These are phyloP conservation scores for Myripristis murdjan DNA, from an alignment of 2,797 vertebrate species.

Conservation along the genomic window DNA sequence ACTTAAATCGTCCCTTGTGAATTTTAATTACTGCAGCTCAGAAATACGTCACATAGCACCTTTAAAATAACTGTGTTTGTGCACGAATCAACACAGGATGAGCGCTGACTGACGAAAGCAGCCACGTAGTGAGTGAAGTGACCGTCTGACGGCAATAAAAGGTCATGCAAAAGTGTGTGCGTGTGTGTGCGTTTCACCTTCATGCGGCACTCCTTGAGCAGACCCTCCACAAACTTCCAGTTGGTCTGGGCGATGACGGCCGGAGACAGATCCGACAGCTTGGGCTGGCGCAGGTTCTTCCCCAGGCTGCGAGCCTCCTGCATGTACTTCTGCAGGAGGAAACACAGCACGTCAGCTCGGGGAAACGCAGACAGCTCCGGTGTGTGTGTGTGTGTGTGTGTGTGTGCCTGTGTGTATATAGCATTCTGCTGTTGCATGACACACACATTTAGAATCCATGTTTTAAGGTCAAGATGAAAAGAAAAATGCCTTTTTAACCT, in stretches of 20 bases:
- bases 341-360: constrained; percentile 13
- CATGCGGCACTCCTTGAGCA: constrained; percentile 95
- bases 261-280: constrained; percentile 94
- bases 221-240: constrained; percentile 95
- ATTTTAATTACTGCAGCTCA: too few species aligned
- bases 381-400: constrained; percentile 4
- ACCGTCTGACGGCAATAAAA: background rate
- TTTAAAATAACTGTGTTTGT: too few species aligned
- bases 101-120: too few species aligned
- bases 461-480: too few species aligned
- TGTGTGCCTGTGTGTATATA: constrained; percentile 9
- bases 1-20: too few species aligned
- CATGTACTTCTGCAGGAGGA: constrained; percentile 90
- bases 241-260: constrained; percentile 97
- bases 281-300: constrained; percentile 93
- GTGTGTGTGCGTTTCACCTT: constrained; percentile 84
- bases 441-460: too few species aligned
- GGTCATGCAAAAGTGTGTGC: too few species aligned
- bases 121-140: too few species aligned
- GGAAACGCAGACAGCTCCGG: background rate
- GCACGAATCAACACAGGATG: too few species aligned
- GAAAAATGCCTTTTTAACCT: too few species aligned
- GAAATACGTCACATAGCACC: too few species aligned
- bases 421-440: background rate
- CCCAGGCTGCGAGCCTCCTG: constrained; percentile 93